Evolutionary conservation across 2,113 vertebrate species (phyloP).

Genomic region (Calypte anna): DNA sequence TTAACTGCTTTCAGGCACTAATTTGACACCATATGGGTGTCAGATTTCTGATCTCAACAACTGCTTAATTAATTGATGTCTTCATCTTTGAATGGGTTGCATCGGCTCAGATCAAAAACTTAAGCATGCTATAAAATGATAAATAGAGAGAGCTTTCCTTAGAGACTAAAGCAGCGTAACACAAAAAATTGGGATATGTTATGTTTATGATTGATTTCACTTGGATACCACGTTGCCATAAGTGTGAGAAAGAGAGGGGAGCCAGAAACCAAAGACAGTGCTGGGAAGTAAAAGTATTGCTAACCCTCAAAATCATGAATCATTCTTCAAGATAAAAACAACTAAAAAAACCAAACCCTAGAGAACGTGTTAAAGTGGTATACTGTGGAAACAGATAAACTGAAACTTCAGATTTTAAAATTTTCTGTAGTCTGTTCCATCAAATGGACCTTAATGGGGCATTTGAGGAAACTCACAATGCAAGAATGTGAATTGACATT

Average conservation of each 20-base stretch:
- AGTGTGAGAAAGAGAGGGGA: slow-evolving; percentile 54
- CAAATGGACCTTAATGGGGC: neutral
- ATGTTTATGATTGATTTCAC: slow-evolving; percentile 44
- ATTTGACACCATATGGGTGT: slow-evolving; percentile 76
- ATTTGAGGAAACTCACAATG: neutral
- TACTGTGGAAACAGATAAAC: neutral
- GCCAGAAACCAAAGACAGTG: neutral
- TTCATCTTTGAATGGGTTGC: slow-evolving; percentile 77
- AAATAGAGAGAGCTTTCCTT: slow-evolving; percentile 59
- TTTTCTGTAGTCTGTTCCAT: neutral
- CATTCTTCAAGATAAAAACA: neutral
- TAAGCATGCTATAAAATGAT: slow-evolving; percentile 64
- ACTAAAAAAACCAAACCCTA: neutral
- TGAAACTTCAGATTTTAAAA: neutral
- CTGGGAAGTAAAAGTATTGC: neutral
- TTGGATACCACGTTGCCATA: neutral
- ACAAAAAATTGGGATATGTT: neutral
- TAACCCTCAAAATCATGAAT: neutral
- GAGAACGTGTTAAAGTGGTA: neutral
- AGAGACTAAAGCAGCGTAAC: slow-evolving; percentile 23
- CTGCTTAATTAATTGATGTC: slow-evolving; percentile 77
- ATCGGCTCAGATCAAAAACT: slow-evolving; percentile 65
- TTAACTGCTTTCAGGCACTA: slow-evolving; percentile 69
- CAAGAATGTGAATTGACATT: neutral
- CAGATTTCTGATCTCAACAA: slow-evolving; percentile 78